Percentiles rank a stretch among this genome's conserved stretches.
Conservation (phyloP, 2,113 vertebrate species). For the Mustela nigripes region DNA sequence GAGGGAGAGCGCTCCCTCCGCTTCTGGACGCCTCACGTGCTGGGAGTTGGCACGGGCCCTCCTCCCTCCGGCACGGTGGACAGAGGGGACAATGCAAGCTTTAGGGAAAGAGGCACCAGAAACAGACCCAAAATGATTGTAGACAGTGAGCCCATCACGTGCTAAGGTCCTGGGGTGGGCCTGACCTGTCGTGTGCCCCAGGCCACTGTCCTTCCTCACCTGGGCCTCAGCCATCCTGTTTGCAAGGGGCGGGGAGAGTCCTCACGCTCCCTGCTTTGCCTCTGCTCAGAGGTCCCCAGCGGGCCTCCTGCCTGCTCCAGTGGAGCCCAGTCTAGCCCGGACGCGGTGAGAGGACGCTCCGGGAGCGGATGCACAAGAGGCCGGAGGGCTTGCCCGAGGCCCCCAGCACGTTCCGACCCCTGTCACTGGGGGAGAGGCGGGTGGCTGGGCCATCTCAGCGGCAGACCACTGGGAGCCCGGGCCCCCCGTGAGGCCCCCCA, state of each 20-base stretch:
- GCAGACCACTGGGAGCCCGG: not conserved
- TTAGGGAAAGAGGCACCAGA: not conserved
- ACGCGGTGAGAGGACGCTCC: too few species aligned
- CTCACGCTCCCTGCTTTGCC: accelerated
- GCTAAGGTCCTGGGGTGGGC: not conserved
- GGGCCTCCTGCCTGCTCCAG: not conserved
- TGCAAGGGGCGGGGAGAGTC: not conserved
- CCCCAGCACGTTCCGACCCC: accelerated
- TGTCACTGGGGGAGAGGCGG: accelerated
- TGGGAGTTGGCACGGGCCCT: accelerated
- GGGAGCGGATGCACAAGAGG: not conserved
- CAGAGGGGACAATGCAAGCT: not conserved
- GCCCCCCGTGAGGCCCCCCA: accelerated
- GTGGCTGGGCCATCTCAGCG: not conserved
- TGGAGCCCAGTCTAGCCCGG: not conserved
- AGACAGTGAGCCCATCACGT: accelerated
- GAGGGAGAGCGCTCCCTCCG: too few species aligned
- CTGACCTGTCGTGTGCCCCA: not conserved
- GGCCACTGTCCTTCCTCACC: not conserved
- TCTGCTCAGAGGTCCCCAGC: not conserved
- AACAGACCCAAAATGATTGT: accelerated
- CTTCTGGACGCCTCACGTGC: accelerated
- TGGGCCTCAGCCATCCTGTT: not conserved
- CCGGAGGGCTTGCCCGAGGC: not conserved
- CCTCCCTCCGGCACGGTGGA: accelerated